Percentiles rank a stretch among this genome's conserved stretches.
phyloP scores from a whole-genome alignment of 2,888 invertebrate genomes.

The Masnerella sp. region DNA sequence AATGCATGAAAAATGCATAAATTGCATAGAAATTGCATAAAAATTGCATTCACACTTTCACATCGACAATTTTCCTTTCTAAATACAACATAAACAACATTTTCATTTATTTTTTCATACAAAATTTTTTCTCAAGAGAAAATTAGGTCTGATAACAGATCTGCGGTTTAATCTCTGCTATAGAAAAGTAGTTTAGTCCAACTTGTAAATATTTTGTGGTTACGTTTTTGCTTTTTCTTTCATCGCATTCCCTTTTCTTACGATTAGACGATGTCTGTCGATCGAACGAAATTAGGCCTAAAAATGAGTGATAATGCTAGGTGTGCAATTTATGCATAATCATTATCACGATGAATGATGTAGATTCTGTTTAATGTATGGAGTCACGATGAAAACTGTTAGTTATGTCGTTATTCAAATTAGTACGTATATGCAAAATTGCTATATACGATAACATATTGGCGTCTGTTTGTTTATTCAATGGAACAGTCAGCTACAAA shows the following conservation, averaged over 20 bases:
- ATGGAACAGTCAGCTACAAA: conserved; percentile 26
- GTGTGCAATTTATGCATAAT: conserved; percentile 25
- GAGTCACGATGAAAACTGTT: conserved; percentile 32
- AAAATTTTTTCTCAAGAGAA: conserved; percentile 29
- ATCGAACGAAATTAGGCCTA: conserved; percentile 5
- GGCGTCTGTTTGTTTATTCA: conserved; percentile 41
- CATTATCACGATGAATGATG: conserved; percentile 29
- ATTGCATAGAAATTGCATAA: no score
- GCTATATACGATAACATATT: conserved; percentile 30
- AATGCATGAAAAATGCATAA: no score
- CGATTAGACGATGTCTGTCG: conserved; percentile 6
- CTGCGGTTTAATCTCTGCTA: conserved; percentile 28
- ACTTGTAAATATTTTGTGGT: conserved; percentile 26
- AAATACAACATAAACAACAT: neutral
- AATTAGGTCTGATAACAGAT: conserved; percentile 46
- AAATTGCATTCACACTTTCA: no score
- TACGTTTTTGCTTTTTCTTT: no score
- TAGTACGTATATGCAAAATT: conserved; percentile 29
- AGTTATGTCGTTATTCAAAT: conserved; percentile 47
- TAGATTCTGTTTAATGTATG: conserved; percentile 26
- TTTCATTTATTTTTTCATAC: neutral
- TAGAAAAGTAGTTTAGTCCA: conserved; percentile 25
- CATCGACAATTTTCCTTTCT: conserved; percentile 23
- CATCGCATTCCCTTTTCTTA: conserved; percentile 1
- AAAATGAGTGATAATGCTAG: conserved; percentile 21